Evolutionary conservation across 2,797 vertebrate genomes (phyloP).

Genomic region (Eulemur mongoz): DNA sequence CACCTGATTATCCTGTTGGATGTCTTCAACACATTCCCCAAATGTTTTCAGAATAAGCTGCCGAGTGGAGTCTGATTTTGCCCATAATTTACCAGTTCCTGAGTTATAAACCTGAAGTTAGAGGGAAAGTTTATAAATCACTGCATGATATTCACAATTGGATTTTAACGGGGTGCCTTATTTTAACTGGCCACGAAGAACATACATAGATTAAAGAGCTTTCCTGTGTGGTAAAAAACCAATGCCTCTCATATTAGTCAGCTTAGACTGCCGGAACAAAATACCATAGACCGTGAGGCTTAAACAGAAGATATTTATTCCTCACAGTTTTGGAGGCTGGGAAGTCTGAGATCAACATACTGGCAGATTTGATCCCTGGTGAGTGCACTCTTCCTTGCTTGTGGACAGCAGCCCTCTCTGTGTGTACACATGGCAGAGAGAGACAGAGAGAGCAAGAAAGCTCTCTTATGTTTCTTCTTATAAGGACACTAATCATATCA

Average conservation of each 20-base stretch:
- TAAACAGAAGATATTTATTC: background rate
- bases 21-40: background rate
- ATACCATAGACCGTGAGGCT: background rate
- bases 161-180: background rate
- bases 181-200: background rate
- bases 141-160: background rate
- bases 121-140: background rate
- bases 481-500: too few species aligned
- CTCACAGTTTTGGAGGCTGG: background rate
- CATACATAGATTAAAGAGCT: background rate
- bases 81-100: background rate
- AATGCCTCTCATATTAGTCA: background rate
- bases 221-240: background rate
- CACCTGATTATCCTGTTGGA: background rate
- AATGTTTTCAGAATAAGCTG: background rate
- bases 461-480: too few species aligned
- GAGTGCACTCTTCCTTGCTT: background rate
- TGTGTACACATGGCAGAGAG: too few species aligned
- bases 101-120: background rate
- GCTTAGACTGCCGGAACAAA: background rate
- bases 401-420: background rate
- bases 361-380: background rate
- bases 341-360: background rate
- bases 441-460: too few species aligned
- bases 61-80: background rate